Conservation (phyloP, 2,113 vertebrate species). For the Cynoglossus semilaevis region DNA sequence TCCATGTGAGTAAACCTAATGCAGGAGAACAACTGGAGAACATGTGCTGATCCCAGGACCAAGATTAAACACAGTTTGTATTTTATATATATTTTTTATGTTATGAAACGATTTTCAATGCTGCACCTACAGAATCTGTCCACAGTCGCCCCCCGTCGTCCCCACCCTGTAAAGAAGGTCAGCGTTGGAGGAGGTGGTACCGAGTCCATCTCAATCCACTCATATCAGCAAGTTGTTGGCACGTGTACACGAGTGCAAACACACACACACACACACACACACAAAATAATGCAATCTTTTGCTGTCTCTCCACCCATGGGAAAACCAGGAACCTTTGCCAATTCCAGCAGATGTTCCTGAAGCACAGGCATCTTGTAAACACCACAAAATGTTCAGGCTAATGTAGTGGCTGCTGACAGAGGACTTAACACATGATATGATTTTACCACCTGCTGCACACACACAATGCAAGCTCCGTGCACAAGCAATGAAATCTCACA, state of each 20-base stretch:
- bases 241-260: conserved; percentile 15
- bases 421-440: conserved; percentile 52
- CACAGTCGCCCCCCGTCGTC: conserved; percentile 26
- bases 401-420: conserved; percentile 59
- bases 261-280: conserved; percentile 16
- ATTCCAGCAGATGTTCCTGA: conserved; percentile 72
- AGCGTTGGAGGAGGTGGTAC: conserved; percentile 37
- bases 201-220: conserved; percentile 52
- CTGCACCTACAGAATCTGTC: conserved; percentile 12
- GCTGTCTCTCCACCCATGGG: conserved; percentile 61
- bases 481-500: conserved; percentile 8
- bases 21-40: neutral
- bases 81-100: too few species aligned
- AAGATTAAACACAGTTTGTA: conserved; percentile 11
- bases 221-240: conserved; percentile 52
- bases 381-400: conserved; percentile 63
- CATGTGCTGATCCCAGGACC: too few species aligned
- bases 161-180: conserved; percentile 40
- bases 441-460: conserved; percentile 55
- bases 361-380: conserved; percentile 73
- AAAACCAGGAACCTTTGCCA: conserved; percentile 62
- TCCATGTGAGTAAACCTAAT: neutral
- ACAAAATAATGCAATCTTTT: conserved; percentile 45
- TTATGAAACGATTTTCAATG: conserved; percentile 4
- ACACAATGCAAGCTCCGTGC: conserved; percentile 14